These are phyloP conservation scores for Pectinophora gossypiella DNA, from an alignment of 1,140 invertebrate species.

Conservation along the genomic window DNA sequence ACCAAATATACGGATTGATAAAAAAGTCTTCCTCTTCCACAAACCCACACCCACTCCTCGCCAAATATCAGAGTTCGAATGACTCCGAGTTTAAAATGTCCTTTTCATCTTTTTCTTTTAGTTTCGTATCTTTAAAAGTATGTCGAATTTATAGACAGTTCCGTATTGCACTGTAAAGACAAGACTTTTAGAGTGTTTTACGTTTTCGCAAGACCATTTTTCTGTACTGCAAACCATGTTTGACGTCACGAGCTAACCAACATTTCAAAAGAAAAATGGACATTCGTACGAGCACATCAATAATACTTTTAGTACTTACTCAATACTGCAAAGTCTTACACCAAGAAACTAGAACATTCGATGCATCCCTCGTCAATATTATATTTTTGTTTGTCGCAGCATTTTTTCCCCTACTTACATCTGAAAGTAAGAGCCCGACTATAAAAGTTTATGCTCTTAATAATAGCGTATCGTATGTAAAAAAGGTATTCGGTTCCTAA, in stretches of 20 bases:
- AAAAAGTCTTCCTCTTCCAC: no score
- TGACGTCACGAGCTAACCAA: neutral
- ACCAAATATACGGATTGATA: no score
- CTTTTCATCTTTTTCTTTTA: no score
- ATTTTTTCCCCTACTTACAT: neutral
- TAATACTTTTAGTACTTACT: neutral
- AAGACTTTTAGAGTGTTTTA: no score
- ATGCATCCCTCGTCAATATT: neutral
- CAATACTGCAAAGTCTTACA: neutral
- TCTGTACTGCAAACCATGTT: conserved; percentile 11
- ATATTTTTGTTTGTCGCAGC: neutral
- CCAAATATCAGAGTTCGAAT: no score
- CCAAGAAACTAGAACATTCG: neutral
- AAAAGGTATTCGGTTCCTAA: no score
- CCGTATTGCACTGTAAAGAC: no score
- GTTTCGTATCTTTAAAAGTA: no score
- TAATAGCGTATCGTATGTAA: neutral
- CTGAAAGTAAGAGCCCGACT: neutral
- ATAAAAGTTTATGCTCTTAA: neutral
- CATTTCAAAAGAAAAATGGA: neutral
- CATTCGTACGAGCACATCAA: neutral
- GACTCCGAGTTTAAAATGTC: no score
- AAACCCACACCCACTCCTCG: no score
- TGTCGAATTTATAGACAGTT: no score
- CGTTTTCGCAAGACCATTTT: no score